Percentiles rank a stretch among this genome's conserved stretches.
phyloP scores from a whole-genome alignment of 2,888 invertebrate genomes.

The Conomelus anceps region DNA sequence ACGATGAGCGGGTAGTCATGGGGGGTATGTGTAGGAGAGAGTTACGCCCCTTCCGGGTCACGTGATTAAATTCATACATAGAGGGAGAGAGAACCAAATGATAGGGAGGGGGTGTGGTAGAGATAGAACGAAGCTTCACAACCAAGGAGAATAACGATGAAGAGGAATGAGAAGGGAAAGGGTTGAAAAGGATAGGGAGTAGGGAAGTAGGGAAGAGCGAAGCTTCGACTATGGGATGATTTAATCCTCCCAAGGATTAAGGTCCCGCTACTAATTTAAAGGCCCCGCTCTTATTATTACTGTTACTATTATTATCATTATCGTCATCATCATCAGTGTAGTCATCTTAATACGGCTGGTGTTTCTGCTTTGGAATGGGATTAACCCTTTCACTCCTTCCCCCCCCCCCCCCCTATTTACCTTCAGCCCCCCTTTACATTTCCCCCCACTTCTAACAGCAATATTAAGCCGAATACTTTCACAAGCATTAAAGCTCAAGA shows the following conservation, averaged over 20 bases:
- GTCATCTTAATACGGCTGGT: not conserved
- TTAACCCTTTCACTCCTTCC: not conserved
- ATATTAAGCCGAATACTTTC: not conserved
- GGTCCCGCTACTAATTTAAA: not conserved
- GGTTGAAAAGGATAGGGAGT: not conserved
- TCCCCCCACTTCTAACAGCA: not conserved
- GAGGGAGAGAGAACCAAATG: not conserved
- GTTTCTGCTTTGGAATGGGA: not conserved
- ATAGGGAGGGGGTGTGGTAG: too few species aligned
- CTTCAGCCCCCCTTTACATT: not conserved
- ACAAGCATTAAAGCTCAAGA: not conserved
- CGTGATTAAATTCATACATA: not conserved
- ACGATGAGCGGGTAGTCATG: too few species aligned
- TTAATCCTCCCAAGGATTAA: not conserved
- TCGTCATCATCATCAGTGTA: not conserved
- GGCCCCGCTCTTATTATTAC: not conserved
- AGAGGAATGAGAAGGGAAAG: not conserved
- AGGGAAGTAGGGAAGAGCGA: not conserved
- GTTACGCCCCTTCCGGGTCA: not conserved
- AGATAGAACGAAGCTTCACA: too few species aligned
- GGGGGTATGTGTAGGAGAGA: not conserved
- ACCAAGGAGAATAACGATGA: not conserved
- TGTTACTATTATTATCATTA: not conserved
- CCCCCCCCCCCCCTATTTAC: not conserved
- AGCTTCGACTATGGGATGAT: not conserved